These are phyloP conservation scores for Cardiocondyla obscurior DNA, from an alignment of 1,140 invertebrate genomes.

Conservation along the genomic window DNA sequence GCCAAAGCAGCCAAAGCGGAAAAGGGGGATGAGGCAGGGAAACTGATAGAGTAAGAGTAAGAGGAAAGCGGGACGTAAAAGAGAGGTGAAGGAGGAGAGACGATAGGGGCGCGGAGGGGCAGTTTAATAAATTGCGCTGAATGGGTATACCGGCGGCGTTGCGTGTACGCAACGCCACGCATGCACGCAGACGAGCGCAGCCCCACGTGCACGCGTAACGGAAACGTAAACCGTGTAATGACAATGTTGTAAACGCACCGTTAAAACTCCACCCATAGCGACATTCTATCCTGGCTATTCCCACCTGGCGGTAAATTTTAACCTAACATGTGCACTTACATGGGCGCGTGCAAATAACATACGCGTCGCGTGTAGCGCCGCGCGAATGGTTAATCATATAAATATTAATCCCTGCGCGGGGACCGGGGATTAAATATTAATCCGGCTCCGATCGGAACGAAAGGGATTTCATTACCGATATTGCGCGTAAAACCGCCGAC, in stretches of 20 bases:
- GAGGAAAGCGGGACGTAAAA: neutral
- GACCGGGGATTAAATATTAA: constrained; percentile 25
- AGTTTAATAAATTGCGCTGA: constrained; percentile 76
- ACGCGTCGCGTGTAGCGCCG: neutral
- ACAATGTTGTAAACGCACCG: constrained; percentile 17
- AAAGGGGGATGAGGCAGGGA: constrained; percentile 22
- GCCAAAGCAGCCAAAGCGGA: constrained; percentile 32
- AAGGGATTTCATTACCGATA: neutral
- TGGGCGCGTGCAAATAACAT: neutral
- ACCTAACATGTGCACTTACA: constrained; percentile 11
- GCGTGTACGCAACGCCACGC: neutral
- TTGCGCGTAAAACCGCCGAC: neutral
- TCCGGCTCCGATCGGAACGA: neutral
- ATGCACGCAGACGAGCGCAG: neutral
- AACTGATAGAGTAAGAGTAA: constrained; percentile 23
- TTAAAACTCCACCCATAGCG: neutral
- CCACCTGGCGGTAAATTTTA: neutral
- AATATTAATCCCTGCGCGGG: constrained; percentile 5
- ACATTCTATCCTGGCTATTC: neutral
- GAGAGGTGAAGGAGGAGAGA: neutral
- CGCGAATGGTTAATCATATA: constrained; percentile 14
- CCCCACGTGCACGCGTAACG: constrained; percentile 5
- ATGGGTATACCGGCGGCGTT: constrained; percentile 67
- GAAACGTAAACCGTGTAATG: constrained; percentile 36
- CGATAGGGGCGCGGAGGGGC: neutral